Evolutionary conservation across 2,888 invertebrate species (phyloP), one percentile per base, ranked within the genome.

Genomic region (Dryobota labecula): DNA sequence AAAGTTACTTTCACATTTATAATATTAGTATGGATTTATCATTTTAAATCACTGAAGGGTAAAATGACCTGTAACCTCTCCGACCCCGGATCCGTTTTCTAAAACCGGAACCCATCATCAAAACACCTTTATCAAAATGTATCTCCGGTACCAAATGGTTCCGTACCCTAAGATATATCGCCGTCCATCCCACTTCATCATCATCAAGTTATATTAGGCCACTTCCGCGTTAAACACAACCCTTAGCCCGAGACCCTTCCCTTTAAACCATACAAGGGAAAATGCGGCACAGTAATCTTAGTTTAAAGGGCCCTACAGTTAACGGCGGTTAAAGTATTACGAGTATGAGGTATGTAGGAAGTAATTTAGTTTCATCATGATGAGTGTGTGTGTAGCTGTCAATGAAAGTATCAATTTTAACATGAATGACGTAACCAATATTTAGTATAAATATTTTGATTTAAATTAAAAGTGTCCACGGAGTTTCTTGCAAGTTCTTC

Each of bases 151-250:
- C 24, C 15, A 57, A 68, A 30, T 36, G n/a, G 45, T 27, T 38
- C 27, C 20, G 18, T 9, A 33, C 18, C 27, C 30, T 20, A 11
- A 73, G n/a, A 78, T 66, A 30, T 43, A 66, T 58, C 9, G 27
- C 57, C 30, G 0, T 38, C 57, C 30, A 27, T 18, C 2, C 47
- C 76, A 79, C 66, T 77, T 66, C 61, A 66, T 76, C 76, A 73
- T 58, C 66, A 79, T 73, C 79, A 58, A 36, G 49, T 18, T 43
- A 62, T 61, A 27, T 79, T 60, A 57, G 36, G 24, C n/a, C 49
- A 49, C 33, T 64, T 49, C n/a, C 13, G 45, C 41, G 43, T 38
- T 60, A 51, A 51, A 65, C n/a, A 65, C 7, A 63, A 51, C n/a
- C 57, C 62, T 41, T 24, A 38, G 2, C 27, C 30, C 24, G 5